These are phyloP conservation scores for Cistogaster globosa DNA, from an alignment of 2,888 invertebrate species.

Conservation along the genomic window DNA sequence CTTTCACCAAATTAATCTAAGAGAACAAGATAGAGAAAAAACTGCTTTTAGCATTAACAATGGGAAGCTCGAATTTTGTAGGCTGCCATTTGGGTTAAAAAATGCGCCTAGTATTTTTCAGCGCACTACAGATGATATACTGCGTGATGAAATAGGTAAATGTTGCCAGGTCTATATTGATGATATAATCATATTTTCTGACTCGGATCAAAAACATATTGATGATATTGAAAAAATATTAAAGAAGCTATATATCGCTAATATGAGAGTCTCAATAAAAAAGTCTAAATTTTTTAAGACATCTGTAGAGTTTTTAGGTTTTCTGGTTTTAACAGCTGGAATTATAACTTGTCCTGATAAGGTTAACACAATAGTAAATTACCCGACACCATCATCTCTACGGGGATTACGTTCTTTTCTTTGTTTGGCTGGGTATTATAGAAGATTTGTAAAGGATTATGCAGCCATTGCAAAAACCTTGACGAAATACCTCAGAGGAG, in stretches of 20 bases:
- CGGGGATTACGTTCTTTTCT: too few relatives aligned
- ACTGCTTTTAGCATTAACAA: not conserved
- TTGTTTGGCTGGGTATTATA: too few relatives aligned
- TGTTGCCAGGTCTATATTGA: too few relatives aligned
- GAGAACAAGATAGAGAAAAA: not conserved
- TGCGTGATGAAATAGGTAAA: not conserved
- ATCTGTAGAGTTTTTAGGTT: not conserved
- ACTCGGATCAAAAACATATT: too few relatives aligned
- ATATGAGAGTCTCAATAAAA: not conserved
- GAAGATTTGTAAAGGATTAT: too few relatives aligned
- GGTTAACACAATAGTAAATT: not conserved
- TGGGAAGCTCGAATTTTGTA: not conserved
- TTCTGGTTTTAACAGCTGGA: not conserved
- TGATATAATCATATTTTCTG: not conserved
- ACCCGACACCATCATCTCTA: not conserved
- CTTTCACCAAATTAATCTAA: not conserved
- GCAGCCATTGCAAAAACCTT: not conserved
- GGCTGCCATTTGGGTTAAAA: not conserved
- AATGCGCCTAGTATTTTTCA: conserved; percentile 3
- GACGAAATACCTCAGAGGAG: not conserved
- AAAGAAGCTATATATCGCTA: too few relatives aligned
- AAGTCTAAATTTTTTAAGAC: too few relatives aligned
- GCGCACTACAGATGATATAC: not conserved
- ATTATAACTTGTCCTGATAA: not conserved
- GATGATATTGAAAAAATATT: not conserved